These are phyloP conservation scores for Phengaris arion DNA, from an alignment of 2,888 invertebrate species.

Conservation along the genomic window DNA sequence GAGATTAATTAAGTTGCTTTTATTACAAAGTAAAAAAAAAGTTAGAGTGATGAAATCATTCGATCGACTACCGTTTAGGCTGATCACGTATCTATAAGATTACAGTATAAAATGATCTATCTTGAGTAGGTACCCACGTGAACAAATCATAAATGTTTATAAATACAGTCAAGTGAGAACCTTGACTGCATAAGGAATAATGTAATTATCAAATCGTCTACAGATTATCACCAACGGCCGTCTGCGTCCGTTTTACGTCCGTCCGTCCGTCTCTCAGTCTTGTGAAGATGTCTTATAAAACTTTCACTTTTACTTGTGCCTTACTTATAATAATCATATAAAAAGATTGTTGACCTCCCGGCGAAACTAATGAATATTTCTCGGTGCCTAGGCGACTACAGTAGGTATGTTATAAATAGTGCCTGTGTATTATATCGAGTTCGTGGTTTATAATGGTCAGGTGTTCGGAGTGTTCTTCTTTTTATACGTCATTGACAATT, in stretches of 20 bases:
- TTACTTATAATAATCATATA: slow-evolving; percentile 40
- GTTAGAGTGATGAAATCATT: not conserved
- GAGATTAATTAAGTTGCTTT: not conserved
- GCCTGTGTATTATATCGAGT: slow-evolving; percentile 54
- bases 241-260: too few relatives aligned
- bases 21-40: not conserved
- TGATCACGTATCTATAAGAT: not conserved
- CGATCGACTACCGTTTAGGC: not conserved
- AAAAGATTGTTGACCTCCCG: slow-evolving; percentile 61
- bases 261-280: slow-evolving; percentile 1
- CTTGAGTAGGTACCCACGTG: not conserved
- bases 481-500: slow-evolving; percentile 62
- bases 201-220: not conserved
- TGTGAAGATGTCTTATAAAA: not conserved
- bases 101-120: not conserved
- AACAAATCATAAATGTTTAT: not conserved
- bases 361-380: slow-evolving; percentile 62
- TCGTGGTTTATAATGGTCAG: slow-evolving; percentile 55
- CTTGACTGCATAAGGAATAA: not conserved
- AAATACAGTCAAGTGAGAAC: not conserved
- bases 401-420: slow-evolving; percentile 54
- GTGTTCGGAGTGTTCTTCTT: slow-evolving; percentile 54
- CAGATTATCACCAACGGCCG: too few relatives aligned
- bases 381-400: slow-evolving; percentile 55
- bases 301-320: slow-evolving; percentile 15